Conservation (phyloP, 1,140 invertebrate species). For the Glossosoma conforme region DNA sequence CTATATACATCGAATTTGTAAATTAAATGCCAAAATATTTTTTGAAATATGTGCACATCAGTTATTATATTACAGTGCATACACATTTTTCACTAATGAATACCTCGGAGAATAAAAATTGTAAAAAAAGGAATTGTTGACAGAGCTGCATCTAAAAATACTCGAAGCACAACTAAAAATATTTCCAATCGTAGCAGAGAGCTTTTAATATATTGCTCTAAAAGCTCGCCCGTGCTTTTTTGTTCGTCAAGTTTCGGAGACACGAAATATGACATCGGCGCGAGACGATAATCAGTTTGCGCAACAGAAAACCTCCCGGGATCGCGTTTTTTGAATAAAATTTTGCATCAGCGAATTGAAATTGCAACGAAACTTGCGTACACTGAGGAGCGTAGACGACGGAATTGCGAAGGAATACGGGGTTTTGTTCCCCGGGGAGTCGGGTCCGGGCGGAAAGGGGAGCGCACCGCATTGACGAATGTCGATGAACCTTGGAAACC, state of each 20-base stretch:
- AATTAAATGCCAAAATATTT: too few species aligned
- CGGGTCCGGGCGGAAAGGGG: background rate
- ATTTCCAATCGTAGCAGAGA: background rate
- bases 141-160: too few species aligned
- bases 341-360: slow-evolving; percentile 19
- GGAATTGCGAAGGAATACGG: background rate
- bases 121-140: too few species aligned
- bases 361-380: slow-evolving; percentile 17
- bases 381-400: slow-evolving; percentile 9
- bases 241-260: background rate
- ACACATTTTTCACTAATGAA: too few species aligned
- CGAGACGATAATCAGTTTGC: slow-evolving; percentile 9
- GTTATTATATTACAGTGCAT: too few species aligned
- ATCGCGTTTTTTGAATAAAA: slow-evolving; percentile 21
- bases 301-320: slow-evolving; percentile 4
- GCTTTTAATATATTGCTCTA: background rate
- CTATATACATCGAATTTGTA: too few species aligned
- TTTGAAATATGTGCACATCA: too few species aligned
- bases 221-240: background rate
- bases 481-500: slow-evolving; percentile 16
- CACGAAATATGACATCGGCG: background rate
- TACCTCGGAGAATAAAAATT: too few species aligned
- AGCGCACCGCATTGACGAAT: slow-evolving; percentile 13
- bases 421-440: slow-evolving; percentile 10
- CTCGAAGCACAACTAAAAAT: background rate